Evolutionary conservation across 2,888 invertebrate genomes (phyloP), one percentile per base, ranked within the genome.

Genomic region (Gandaritis pyraliata): DNA sequence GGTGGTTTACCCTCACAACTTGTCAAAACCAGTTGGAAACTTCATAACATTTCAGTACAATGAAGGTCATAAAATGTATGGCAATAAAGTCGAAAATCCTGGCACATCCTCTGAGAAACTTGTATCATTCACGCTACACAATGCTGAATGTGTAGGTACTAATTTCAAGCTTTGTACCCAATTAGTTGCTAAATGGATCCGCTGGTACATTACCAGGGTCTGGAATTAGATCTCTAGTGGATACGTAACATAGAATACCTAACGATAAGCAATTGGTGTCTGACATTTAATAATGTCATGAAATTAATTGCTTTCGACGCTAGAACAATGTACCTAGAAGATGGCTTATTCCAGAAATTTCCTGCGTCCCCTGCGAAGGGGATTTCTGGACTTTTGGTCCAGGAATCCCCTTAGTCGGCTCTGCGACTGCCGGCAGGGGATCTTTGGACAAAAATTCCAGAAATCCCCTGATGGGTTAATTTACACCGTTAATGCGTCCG

Each of bases 181-280:
- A 85, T 85, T 85, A 83, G 68, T 59, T 72, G 59, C 70, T 81
- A 82, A 83, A 83, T 81, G 78, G 80, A 64, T 68, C 70, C 71
- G 66, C 36, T 52, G 12, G 43, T 52, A 52, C 52, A 10, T 33
- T 48, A 30, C 5, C 13, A 47, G 29, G 10, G 30, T 30, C 30
- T 48, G 15, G n/a, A 13, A 33, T 30, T n/a, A 47, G 47, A 13
- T 47, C 6, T 29, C 47, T 47, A 47, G 47, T 47, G 3, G 13
- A 29, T 29, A 8, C 47, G 10, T 43, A 41, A 15, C 16, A 11
- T 43, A 16, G 10, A 16, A 11, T 43, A 16, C 16, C 10, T 16
- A 10, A 16, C 4, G 41, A 33, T 33, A 33, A 33, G 43, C 16
- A 43, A 16, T 16, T 43, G 15, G 13, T 15, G 15, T 41, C 41